Evolutionary conservation across 1,140 invertebrate genomes (phyloP).

Genomic region (Brachionus manjavacas): DNA sequence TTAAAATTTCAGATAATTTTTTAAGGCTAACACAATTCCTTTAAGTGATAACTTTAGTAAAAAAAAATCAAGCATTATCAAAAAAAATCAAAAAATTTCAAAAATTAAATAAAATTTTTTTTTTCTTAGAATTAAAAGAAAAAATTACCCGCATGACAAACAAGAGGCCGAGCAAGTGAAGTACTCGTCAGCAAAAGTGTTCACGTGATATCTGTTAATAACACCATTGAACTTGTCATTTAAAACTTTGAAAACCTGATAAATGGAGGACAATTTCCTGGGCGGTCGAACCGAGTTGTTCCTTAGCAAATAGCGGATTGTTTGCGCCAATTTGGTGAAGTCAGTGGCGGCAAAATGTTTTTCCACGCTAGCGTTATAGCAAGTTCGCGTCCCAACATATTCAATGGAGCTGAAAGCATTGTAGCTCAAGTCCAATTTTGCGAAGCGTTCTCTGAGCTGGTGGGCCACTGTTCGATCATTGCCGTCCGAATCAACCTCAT

Average conservation of each 20-base stretch:
- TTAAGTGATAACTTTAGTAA: too few relatives aligned
- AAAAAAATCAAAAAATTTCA: too few relatives aligned
- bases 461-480: constrained; percentile 54
- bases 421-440: constrained; percentile 63
- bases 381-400: constrained; percentile 66
- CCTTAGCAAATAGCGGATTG: constrained; percentile 62
- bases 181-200: constrained; percentile 73
- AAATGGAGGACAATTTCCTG: constrained; percentile 65
- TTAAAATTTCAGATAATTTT: too few relatives aligned
- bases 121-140: too few relatives aligned
- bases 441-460: constrained; percentile 65
- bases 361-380: constrained; percentile 42
- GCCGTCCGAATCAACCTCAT: constrained; percentile 40
- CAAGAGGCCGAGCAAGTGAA: constrained; percentile 72
- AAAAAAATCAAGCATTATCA: too few relatives aligned
- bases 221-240: constrained; percentile 73
- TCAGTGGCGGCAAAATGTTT: constrained; percentile 55
- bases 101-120: too few relatives aligned
- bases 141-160: constrained; percentile 67
- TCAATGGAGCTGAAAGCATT: constrained; percentile 69
- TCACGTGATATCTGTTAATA: constrained; percentile 63
- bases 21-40: too few relatives aligned
- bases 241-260: constrained; percentile 66
- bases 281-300: constrained; percentile 68
- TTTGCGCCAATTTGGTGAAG: constrained; percentile 60